These are phyloP conservation scores for Strigamia maritima DNA, from an alignment of 2,888 invertebrate genomes.

Conservation along the genomic window DNA sequence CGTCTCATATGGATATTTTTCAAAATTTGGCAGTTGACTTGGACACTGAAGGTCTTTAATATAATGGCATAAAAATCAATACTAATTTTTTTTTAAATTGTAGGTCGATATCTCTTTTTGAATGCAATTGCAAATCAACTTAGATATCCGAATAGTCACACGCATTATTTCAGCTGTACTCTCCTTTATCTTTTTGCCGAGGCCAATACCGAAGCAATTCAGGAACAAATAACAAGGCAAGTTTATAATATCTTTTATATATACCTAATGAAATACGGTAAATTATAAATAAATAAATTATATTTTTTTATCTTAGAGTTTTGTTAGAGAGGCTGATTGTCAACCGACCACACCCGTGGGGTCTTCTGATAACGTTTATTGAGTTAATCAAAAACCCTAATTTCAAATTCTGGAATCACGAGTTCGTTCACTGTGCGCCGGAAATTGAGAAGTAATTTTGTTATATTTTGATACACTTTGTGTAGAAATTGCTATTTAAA, in stretches of 20 bases:
- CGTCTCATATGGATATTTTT: constrained; percentile 99
- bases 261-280: too few relatives aligned
- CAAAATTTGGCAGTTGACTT: constrained; percentile 97
- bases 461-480: neutral
- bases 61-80: neutral
- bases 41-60: constrained; percentile 82
- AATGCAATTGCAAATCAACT: constrained; percentile 99
- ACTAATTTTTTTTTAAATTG: neutral
- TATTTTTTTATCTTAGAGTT: constrained; percentile 60
- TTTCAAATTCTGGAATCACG: constrained; percentile 98
- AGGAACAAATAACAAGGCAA: constrained; percentile 88
- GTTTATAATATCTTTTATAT: neutral
- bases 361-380: constrained; percentile 95
- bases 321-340: constrained; percentile 94
- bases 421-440: constrained; percentile 98
- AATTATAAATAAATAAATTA: constrained; percentile 21
- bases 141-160: constrained; percentile 98
- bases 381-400: constrained; percentile 97
- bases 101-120: constrained; percentile 83
- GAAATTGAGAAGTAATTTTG: constrained; percentile 95
- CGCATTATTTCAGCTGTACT: constrained; percentile 98
- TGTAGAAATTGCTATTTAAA: neutral
- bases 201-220: constrained; percentile 94
- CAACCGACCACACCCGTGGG: constrained; percentile 99
- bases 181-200: constrained; percentile 95